A percentile compares a stretch with the other conserved stretches of the same genome.
Evolutionary conservation across 2,888 invertebrate genomes (phyloP).

Genomic region (Meta bourneti): DNA sequence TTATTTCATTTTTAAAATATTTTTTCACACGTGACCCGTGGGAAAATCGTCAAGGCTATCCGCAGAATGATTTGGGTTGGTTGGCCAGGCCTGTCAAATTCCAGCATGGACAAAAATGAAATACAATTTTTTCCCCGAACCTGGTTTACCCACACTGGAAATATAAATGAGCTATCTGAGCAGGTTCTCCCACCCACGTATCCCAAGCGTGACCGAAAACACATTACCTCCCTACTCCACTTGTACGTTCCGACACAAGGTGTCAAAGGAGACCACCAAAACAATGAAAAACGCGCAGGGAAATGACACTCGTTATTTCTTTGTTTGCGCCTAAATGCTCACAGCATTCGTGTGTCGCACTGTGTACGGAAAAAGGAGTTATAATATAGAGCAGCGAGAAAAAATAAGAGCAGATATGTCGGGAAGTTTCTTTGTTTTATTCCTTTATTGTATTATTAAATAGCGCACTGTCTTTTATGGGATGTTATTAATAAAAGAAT

Average conservation of each 20-base stretch:
- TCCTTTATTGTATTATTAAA: slow-evolving; percentile 5
- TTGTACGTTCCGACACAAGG: slow-evolving; percentile 6
- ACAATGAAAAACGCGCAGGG: slow-evolving; percentile 3
- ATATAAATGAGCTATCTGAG: too few relatives aligned
- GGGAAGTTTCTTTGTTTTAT: slow-evolving; percentile 27
- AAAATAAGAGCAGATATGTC: slow-evolving; percentile 9
- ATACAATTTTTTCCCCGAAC: too few relatives aligned
- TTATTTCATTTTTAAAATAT: too few relatives aligned
- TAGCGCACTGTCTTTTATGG: too few relatives aligned
- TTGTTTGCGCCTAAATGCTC: slow-evolving; percentile 28
- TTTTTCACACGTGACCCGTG: too few relatives aligned
- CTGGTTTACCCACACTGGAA: too few relatives aligned
- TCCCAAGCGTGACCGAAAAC: background rate
- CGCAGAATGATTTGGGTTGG: too few relatives aligned
- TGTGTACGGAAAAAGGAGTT: background rate
- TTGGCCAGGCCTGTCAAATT: too few relatives aligned
- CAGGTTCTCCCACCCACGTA: background rate
- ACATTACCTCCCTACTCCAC: background rate
- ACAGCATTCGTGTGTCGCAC: background rate
- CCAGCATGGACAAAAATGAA: too few relatives aligned
- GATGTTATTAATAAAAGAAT: too few relatives aligned
- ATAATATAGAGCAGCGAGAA: background rate
- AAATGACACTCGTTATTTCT: slow-evolving; percentile 17
- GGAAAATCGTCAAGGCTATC: too few relatives aligned
- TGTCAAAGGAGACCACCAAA: background rate